Percentiles rank a stretch among this genome's conserved stretches.
These are phyloP conservation scores for Thunnus maccoyii DNA, from an alignment of 2,113 vertebrate genomes.

Conservation along the genomic window DNA sequence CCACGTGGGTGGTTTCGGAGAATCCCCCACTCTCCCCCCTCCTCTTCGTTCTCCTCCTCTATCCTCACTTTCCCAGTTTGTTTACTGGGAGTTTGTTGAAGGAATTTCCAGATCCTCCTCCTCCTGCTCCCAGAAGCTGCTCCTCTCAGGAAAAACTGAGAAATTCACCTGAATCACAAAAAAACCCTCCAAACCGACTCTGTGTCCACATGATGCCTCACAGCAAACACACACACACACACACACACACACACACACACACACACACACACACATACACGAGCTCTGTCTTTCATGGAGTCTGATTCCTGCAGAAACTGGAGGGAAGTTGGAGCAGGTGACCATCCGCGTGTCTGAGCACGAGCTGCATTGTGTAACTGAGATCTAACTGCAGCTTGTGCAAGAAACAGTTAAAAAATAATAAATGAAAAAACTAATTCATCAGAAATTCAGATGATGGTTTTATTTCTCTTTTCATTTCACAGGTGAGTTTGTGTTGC, in stretches of 20 bases:
- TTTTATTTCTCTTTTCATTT: too few species aligned
- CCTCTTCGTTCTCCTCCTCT: constrained; percentile 1
- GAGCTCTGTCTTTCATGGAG: background rate
- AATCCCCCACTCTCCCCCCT: constrained; percentile 59
- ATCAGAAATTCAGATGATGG: too few species aligned
- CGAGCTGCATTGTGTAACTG: constrained; percentile 39
- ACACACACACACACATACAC: background rate
- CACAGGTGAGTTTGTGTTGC: too few species aligned
- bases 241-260: background rate
- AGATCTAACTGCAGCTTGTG: constrained; percentile 12
- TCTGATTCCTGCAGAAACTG: background rate
- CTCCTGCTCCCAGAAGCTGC: background rate
- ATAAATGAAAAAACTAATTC: too few species aligned
- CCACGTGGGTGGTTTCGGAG: constrained; percentile 83
- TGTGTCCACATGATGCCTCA: too few species aligned
- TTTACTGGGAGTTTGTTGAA: constrained; percentile 65
- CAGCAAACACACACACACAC: background rate
- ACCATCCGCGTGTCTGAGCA: constrained; percentile 21
- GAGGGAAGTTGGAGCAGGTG: constrained; percentile 35
- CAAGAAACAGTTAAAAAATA: constrained; percentile 13
- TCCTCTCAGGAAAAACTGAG: background rate
- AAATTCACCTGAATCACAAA: background rate
- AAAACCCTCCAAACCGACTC: too few species aligned
- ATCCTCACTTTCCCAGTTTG: constrained; percentile 44
- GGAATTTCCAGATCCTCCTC: constrained; percentile 67